Evolutionary conservation across 2,797 vertebrate genomes (phyloP), one percentile per base, ranked within the genome.

Genomic region (Myripristis murdjan): DNA sequence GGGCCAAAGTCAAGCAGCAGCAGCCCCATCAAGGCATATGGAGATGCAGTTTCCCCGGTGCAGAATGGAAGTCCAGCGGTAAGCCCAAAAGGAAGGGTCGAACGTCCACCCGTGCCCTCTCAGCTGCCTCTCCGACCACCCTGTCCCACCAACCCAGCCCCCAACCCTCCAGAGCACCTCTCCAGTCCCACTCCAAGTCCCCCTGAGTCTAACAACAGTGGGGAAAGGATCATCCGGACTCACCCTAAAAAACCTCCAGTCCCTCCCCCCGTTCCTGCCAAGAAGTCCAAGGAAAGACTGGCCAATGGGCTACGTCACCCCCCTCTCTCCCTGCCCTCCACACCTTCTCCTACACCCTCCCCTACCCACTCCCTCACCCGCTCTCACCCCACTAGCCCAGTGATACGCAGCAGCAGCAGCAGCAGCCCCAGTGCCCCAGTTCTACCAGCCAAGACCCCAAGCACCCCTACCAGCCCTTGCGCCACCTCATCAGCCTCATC

Each of bases 251-350:
- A 95, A 77, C 93, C 95, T n/a, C 93, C 96, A 1, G 96, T 98
- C 61, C 98, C 98, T 0, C 98, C 98, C 14, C 98, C 98, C 0
- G 98, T 99, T 43, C 98, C 98, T 16, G 96, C 95, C 72, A 99
- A 99, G 92, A 99, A 98, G 93, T 96, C 95, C 73, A 95, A 92
- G 86, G 97, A 98, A 78, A 96, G 96, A 67, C 93, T 98, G 28
- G 92, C 95, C 51, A 99, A 98, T 12, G 98, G 98, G 44, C 90
- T 97, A 2, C 94, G 93, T 68, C 94, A 95, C 86, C 85, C 89
- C 1, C 82, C 96, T 2, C 64, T 77, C 18, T 90, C 91, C 26
- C 83, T 91, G 16, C 91, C 96, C 1, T 94, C 89, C 64, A 91
- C 93, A 0, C 91, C 91, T 0, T 93, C 92, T 14, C 90, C 91